phyloP scores from a whole-genome alignment of 1,140 invertebrate species.

The Uloborus diversus region DNA sequence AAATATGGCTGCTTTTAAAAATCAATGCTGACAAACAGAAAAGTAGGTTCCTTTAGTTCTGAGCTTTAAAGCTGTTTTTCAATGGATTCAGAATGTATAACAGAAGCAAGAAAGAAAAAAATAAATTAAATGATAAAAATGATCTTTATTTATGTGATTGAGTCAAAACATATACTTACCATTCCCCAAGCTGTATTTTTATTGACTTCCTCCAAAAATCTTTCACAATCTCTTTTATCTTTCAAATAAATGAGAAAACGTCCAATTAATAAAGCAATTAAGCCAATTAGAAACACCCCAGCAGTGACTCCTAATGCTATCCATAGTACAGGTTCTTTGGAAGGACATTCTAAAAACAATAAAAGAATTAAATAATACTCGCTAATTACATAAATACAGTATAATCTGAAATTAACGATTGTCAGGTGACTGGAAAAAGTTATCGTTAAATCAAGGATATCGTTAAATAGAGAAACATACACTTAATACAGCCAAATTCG shows the following conservation, averaged over 20 bases:
- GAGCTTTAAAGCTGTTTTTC: not conserved
- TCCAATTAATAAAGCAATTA: conserved; percentile 52
- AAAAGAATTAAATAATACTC: not conserved
- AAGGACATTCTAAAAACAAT: conserved; percentile 56
- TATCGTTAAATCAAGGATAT: no score
- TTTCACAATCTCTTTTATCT: conserved; percentile 56
- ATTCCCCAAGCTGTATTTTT: conserved; percentile 39
- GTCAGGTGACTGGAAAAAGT: no score
- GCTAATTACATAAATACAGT: not conserved
- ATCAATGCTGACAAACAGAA: not conserved
- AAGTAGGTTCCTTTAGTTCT: not conserved
- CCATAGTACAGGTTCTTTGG: conserved; percentile 39
- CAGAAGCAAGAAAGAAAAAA: not conserved
- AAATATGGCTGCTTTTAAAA: not conserved
- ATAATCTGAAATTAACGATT: no score
- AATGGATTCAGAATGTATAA: not conserved
- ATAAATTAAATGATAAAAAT: not conserved
- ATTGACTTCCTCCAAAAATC: conserved; percentile 54
- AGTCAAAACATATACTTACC: not conserved
- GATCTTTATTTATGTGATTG: not conserved
- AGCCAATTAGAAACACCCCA: conserved; percentile 57
- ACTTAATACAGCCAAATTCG: no score
- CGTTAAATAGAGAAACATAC: not conserved
- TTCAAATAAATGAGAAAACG: conserved; percentile 53
- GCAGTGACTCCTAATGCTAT: conserved; percentile 51